Conservation (phyloP, 2,797 vertebrate genomes). For the Pteronotus mesoamericanus region DNA sequence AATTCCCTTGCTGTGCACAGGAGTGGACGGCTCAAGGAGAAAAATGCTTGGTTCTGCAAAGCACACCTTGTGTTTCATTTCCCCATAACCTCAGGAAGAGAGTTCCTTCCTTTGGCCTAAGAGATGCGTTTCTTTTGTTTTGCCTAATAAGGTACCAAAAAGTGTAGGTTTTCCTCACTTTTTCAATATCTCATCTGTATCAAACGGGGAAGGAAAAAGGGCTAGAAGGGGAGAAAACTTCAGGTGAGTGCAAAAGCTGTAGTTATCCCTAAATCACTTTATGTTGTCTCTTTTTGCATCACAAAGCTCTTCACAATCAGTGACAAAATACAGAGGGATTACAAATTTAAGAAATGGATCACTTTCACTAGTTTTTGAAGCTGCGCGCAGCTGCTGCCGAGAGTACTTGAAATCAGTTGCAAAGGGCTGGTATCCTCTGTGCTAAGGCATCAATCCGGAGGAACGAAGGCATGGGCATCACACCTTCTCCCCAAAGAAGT, state of each 20-base stretch:
- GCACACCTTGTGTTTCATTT: neutral
- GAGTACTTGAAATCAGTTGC: neutral
- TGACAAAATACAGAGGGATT: constrained; percentile 68
- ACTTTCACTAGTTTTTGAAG: constrained; percentile 39
- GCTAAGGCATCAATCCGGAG: neutral
- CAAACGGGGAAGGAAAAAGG: neutral
- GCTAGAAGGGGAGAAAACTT: neutral
- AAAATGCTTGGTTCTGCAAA: neutral
- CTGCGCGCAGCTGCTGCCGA: neutral
- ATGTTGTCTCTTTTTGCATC: constrained; percentile 52
- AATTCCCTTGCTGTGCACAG: neutral
- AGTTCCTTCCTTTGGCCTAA: neutral
- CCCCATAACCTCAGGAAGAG: neutral
- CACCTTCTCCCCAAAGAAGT: neutral
- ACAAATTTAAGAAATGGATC: constrained; percentile 56
- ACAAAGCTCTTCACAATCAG: constrained; percentile 61
- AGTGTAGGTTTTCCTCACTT: neutral
- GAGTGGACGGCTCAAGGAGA: neutral
- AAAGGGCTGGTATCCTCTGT: neutral
- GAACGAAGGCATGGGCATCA: neutral
- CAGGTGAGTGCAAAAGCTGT: neutral
- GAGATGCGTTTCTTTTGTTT: neutral
- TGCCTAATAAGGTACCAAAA: neutral
- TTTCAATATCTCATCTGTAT: neutral
- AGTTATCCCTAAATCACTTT: neutral